Conservation (phyloP, 92 coral and sea anemone species). For the Palythoa grandiflora region DNA sequence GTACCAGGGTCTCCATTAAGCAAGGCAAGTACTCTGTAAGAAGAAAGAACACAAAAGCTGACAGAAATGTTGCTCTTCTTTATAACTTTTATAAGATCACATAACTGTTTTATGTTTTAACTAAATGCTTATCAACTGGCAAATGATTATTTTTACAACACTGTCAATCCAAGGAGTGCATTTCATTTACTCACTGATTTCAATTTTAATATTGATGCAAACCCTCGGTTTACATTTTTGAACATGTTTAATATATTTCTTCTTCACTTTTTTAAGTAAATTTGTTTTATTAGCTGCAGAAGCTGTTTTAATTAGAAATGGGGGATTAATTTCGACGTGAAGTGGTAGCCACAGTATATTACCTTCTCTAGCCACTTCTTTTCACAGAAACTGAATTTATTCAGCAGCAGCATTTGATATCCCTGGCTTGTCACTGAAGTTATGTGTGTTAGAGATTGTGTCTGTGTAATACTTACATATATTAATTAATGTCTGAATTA, state of each 20-base stretch:
- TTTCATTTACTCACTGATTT: neutral
- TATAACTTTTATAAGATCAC: neutral
- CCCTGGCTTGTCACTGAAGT: neutral
- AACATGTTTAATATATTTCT: neutral
- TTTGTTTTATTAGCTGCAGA: neutral
- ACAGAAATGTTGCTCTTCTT: neutral
- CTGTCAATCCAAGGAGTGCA: neutral
- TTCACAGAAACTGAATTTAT: neutral
- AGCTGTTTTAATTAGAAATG: neutral
- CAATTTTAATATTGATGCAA: neutral
- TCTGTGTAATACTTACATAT: neutral
- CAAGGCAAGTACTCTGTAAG: neutral
- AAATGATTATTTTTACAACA: neutral
- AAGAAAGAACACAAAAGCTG: neutral
- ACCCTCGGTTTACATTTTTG: neutral
- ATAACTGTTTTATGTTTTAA: neutral
- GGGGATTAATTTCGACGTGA: neutral
- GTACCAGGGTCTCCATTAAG: neutral
- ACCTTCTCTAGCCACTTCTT: neutral
- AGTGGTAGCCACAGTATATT: neutral
- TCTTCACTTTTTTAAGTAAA: neutral
- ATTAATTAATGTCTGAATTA: neutral
- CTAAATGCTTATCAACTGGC: neutral
- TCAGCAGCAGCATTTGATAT: neutral
- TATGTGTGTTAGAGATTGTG: neutral